Evolutionary conservation across 2,888 invertebrate genomes (phyloP).

Genomic region (Caenorhabditis afra): DNA sequence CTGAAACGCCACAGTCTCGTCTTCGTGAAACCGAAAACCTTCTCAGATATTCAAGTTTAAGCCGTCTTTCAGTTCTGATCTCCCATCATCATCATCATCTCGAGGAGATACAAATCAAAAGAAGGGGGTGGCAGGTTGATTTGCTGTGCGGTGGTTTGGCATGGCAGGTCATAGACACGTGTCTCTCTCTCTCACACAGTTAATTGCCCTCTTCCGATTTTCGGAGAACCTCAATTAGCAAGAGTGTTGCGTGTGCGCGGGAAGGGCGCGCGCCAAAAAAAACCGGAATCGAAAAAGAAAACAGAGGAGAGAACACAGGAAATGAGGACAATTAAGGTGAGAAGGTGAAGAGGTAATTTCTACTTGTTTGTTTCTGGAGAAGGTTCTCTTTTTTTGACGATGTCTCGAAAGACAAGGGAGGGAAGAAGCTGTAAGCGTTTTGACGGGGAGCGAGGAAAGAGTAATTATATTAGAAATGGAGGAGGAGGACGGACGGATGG

Average conservation of each 20-base stretch:
- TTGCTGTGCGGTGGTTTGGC: neutral
- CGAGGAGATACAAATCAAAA: too few species aligned
- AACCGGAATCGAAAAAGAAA: conserved; percentile 14
- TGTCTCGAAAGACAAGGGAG: neutral
- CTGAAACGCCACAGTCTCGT: too few species aligned
- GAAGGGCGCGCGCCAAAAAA: conserved; percentile 10
- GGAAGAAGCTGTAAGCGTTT: neutral
- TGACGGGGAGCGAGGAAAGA: neutral
- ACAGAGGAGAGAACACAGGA: conserved; percentile 6
- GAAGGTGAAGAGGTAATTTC: conserved; percentile 4
- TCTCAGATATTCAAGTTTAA: too few species aligned
- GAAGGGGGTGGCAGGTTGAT: too few species aligned
- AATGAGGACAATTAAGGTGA: conserved; percentile 4
- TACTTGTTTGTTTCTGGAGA: conserved; percentile 13
- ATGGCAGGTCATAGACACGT: conserved; percentile 22
- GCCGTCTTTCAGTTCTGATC: too few species aligned
- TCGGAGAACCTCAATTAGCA: conserved; percentile 47
- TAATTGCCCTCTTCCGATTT: conserved; percentile 21
- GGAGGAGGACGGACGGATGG: neutral
- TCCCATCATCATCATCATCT: too few species aligned
- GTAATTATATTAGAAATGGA: conserved; percentile 6
- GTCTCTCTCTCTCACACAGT: neutral
- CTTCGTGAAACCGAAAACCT: too few species aligned
- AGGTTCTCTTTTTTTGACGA: neutral
- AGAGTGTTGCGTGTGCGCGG: conserved; percentile 18